Evolutionary conservation across 1,140 invertebrate species (phyloP).

Genomic region (Drosophila dunni): DNA sequence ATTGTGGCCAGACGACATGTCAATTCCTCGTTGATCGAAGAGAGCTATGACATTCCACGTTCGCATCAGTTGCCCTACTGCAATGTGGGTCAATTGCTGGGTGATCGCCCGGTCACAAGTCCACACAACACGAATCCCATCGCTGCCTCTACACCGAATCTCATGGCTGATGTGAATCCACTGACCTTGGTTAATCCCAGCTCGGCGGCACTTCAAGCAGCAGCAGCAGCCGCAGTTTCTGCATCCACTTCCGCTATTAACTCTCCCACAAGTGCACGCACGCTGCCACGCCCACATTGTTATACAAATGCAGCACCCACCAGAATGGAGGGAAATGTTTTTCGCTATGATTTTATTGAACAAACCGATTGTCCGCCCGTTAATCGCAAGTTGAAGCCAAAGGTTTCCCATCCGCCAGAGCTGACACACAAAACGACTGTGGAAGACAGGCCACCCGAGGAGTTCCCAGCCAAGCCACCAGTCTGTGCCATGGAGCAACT

Average conservation of each 20-base stretch:
- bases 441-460: constrained; percentile 86
- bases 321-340: constrained; percentile 86
- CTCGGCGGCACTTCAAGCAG: constrained; percentile 9
- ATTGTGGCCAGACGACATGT: constrained; percentile 75
- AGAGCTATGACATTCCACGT: constrained; percentile 90
- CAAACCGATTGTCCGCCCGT: constrained; percentile 88
- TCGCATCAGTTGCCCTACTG: constrained; percentile 86
- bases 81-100: constrained; percentile 78
- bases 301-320: constrained; percentile 90
- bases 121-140: constrained; percentile 73
- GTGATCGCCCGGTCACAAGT: constrained; percentile 75
- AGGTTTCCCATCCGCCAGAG: constrained; percentile 55
- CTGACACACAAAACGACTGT: constrained; percentile 77
- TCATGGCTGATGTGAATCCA: constrained; percentile 58
- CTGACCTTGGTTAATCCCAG: constrained; percentile 23
- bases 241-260: not conserved
- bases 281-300: constrained; percentile 86
- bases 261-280: constrained; percentile 67
- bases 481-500: constrained; percentile 62
- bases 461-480: constrained; percentile 71
- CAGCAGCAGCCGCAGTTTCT: not conserved
- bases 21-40: constrained; percentile 85
- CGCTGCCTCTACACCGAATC: constrained; percentile 77
- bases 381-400: constrained; percentile 92
- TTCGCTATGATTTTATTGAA: constrained; percentile 86